Evolutionary conservation across 2,888 invertebrate genomes (phyloP), one percentile per base, ranked within the genome.

Genomic region (Diplazon laetatorius): DNA sequence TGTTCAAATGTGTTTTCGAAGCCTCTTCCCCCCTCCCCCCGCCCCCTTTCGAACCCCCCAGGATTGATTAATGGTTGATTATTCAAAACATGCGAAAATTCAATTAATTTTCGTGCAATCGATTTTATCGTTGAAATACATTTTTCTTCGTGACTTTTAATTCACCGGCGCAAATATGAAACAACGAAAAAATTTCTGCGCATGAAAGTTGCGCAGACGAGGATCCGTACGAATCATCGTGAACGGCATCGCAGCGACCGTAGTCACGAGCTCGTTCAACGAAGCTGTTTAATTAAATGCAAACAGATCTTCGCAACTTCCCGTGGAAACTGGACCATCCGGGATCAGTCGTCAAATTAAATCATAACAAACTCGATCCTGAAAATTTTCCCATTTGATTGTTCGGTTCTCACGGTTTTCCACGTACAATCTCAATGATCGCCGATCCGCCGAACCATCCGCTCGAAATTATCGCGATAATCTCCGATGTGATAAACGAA

Each of bases 331-430:
- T 44, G 65, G 50, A 52, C 18, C 42, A 18, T 3, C 37, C 69
- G 37, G 44, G 50, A 76, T 76, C 76, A 52, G 66, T 52, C 60
- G 10, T 60, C 52, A 60, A 76, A 76, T 76, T 50, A 72, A 55
- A 79, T 76, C 39, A 65, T 66, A 70, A 76, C 78, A 78, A 68
- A 75, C 44, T 37, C 12, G 60, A 71, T 71, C 52, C 50, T 37
- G 60, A 60, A 71, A 76, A n/a, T n/a, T n/a, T 71, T 65, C 35
- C 65, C 52, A 55, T 52, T 42, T 50, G 46, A 66, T 71, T 44
- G 25, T 42, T 46, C 48, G 8, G 3, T 10, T 4, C 14, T 12
- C 14, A 10, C 52, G n/a, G 50, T 50, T 60, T 18, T 16, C 12
- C 30, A n/a, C 44, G 14, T 42, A 35, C 12, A 8, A 14, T 22